Evolutionary conservation across 1,140 invertebrate genomes (phyloP).

Genomic region (Gonatopus flavifemur): DNA sequence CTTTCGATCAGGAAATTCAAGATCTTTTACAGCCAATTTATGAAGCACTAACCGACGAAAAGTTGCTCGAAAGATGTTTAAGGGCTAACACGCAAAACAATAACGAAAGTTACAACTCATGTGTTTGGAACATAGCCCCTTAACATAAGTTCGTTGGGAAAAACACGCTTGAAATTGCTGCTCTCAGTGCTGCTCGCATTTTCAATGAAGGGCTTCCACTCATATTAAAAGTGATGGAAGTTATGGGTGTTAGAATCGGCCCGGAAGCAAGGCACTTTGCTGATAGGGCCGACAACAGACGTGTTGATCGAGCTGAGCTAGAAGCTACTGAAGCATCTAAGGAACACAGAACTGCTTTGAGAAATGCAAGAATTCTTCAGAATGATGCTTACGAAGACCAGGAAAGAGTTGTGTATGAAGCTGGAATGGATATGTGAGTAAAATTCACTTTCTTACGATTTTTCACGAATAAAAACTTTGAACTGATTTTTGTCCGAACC

Average conservation of each 20-base stretch:
- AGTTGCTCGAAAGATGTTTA: slow-evolving; percentile 3
- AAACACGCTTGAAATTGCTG: slow-evolving; percentile 13
- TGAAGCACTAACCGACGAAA: neutral
- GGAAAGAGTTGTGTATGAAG: no score
- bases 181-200: slow-evolving; percentile 3
- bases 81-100: slow-evolving; percentile 11
- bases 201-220: slow-evolving; percentile 13
- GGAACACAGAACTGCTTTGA: neutral
- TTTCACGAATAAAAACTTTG: no score
- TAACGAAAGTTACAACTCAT: slow-evolving; percentile 12
- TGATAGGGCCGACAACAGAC: neutral
- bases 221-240: slow-evolving; percentile 11
- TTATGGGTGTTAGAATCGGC: slow-evolving; percentile 3
- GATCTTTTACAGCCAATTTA: no score
- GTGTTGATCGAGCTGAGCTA: no score
- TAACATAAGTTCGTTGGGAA: slow-evolving; percentile 8
- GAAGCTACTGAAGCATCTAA: slow-evolving; percentile 3
- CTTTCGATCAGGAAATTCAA: slow-evolving; percentile 2
- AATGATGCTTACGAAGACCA: slow-evolving; percentile 6
- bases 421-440: no score
- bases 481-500: slow-evolving; percentile 16
- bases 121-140: slow-evolving; percentile 7
- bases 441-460: no score
- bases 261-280: neutral
- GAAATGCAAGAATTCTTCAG: neutral